Evolutionary conservation across 2,888 invertebrate species (phyloP).

Genomic region (Omphaloscelis lunosa): DNA sequence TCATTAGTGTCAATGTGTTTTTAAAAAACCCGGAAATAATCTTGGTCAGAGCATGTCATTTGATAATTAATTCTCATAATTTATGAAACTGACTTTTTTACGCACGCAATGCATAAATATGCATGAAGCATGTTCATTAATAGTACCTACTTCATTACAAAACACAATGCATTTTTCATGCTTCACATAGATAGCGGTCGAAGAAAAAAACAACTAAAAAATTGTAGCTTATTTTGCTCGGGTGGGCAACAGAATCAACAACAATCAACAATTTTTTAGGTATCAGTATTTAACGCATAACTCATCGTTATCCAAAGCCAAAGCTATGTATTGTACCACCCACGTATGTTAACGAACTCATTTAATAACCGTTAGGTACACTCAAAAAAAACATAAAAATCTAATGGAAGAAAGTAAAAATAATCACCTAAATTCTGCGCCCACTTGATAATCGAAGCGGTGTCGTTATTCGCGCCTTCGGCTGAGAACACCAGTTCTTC

Average conservation of each 20-base stretch:
- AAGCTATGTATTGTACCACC: neutral
- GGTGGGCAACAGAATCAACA: neutral
- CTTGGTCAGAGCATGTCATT: too few relatives aligned
- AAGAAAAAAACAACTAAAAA: neutral
- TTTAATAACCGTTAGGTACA: neutral
- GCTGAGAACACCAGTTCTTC: slow-evolving; percentile 92
- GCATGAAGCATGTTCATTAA: neutral
- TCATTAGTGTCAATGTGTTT: too few relatives aligned
- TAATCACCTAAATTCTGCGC: slow-evolving; percentile 92
- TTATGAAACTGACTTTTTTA: neutral
- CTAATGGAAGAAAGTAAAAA: neutral
- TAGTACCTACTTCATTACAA: neutral
- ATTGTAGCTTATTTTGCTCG: neutral
- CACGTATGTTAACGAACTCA: neutral
- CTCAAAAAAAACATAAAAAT: neutral
- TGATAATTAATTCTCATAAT: neutral
- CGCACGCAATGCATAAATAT: neutral
- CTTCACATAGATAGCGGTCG: neutral
- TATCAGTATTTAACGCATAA: neutral
- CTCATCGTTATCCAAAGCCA: neutral
- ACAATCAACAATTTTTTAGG: too few relatives aligned
- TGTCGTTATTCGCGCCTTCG: slow-evolving; percentile 97
- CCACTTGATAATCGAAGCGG: slow-evolving; percentile 97
- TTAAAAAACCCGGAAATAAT: too few relatives aligned
- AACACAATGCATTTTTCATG: slow-evolving; percentile 14